Base-by-base conservation (phyloP, 2,797 vertebrate species). In the Emys orbicularis region DNA sequence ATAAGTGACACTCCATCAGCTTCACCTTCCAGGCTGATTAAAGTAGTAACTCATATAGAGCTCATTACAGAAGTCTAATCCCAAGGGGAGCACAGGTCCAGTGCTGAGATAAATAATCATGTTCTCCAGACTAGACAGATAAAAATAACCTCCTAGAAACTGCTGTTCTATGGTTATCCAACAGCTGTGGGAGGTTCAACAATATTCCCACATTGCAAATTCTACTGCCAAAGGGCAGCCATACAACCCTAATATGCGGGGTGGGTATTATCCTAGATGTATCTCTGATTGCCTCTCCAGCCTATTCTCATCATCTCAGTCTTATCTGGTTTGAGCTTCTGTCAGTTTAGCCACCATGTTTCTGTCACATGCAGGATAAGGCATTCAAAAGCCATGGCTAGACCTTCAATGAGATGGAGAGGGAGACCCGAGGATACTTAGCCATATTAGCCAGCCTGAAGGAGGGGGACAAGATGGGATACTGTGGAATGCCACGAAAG, bases 181-280 rank as follows among this genome's bases (percentile, higher is more conserved):
- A 2, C 1, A 19, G n/a, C 16, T 10, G 3, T 1, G 50, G 52
- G 0, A 1, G 9, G 34, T 81, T 90, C n/a, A 87, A 44, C 59
- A 68, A 25, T 2, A 23, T 21, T 31, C 76, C 15, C 34, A 52
- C 5, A 1, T 37, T 84, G 4, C 37, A 90, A 79, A 2, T 21
- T 86, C 81, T 0, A 0, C 61, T 2, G 34, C 16, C 25, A 79
- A 31, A 1, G 3, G 54, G 49, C 18, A 89, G 34, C 52, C 12
- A 68, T 9, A 79, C 59, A 37, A 37, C 72, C 23, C 34, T 2
- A 10, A 77, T 21, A 68, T 18, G 31, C 8, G 1, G 3, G 1
- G 6, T 53, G 81, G n/a, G 11, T 31, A 8, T 2, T n/a, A 50
- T 1, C 2, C 4, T 65, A 79, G 29, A 7, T 88, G 49, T 9